These are phyloP conservation scores for Endomychus coccineus DNA, from an alignment of 2,888 invertebrate genomes.

Conservation along the genomic window DNA sequence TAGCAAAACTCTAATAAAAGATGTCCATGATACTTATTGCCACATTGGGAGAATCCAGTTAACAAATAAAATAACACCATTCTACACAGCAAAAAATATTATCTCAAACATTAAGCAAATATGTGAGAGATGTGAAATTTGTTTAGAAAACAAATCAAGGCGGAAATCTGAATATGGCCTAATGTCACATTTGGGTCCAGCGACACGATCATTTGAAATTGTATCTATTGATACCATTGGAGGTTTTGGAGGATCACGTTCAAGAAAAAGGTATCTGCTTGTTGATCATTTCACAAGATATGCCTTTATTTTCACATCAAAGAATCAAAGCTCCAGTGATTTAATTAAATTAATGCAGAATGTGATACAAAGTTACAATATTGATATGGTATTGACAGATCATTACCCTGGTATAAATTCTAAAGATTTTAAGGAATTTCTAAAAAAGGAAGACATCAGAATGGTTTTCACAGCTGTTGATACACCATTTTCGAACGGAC, in stretches of 20 bases:
- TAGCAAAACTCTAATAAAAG: slow-evolving; percentile 13
- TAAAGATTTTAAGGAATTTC: too few relatives aligned
- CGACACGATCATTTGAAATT: slow-evolving; percentile 26
- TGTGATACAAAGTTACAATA: too few relatives aligned
- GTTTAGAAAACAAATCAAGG: too few relatives aligned
- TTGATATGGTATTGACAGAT: too few relatives aligned
- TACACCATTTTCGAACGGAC: too few relatives aligned
- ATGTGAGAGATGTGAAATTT: slow-evolving; percentile 3
- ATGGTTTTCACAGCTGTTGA: too few relatives aligned
- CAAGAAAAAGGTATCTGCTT: slow-evolving; percentile 25
- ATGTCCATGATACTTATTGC: slow-evolving; percentile 13
- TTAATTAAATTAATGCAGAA: slow-evolving; percentile 28
- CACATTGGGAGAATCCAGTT: slow-evolving; percentile 10
- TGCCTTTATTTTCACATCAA: slow-evolving; percentile 25
- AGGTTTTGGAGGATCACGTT: slow-evolving; percentile 24
- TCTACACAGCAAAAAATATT: slow-evolving; percentile 3
- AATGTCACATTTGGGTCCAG: slow-evolving; percentile 28
- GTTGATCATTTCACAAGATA: slow-evolving; percentile 28
- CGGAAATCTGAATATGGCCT: too few relatives aligned
- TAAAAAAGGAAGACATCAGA: too few relatives aligned
- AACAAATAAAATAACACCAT: slow-evolving; percentile 3
- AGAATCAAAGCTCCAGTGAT: slow-evolving; percentile 25
- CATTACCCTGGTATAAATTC: too few relatives aligned
- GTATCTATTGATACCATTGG: slow-evolving; percentile 30
- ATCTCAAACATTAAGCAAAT: slow-evolving; percentile 1